phyloP scores from a whole-genome alignment of 2,113 vertebrate species.

The Stictonetta naevosa region DNA sequence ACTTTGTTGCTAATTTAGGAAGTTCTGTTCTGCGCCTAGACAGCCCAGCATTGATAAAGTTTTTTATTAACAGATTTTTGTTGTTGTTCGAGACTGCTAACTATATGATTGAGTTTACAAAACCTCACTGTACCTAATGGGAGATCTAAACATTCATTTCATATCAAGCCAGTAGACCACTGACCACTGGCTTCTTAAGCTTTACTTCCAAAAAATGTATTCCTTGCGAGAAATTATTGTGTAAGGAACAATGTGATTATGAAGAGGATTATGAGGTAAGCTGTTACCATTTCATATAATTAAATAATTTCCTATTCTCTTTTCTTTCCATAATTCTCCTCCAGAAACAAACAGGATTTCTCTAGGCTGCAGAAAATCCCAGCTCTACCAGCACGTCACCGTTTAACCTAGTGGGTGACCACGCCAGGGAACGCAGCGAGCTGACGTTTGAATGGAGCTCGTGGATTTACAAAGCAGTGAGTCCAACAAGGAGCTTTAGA shows the following conservation, averaged over 20 bases:
- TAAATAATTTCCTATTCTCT: not conserved
- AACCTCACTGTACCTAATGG: not conserved
- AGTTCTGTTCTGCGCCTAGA: not conserved
- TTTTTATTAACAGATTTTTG: conserved; percentile 11
- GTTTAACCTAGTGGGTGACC: not conserved
- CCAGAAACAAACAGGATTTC: not conserved
- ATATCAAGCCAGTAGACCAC: not conserved
- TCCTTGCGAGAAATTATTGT: not conserved
- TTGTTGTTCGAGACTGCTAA: conserved; percentile 22
- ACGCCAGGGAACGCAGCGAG: not conserved
- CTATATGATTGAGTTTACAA: conserved; percentile 39
- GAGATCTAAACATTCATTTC: not conserved
- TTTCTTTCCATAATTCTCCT: not conserved
- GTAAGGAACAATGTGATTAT: not conserved
- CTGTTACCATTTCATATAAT: not conserved
- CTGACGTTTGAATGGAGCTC: not conserved
- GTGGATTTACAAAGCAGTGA: not conserved
- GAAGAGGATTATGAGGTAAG: not conserved
- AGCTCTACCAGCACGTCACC: not conserved
- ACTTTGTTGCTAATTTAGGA: not conserved
- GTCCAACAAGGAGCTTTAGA: not conserved
- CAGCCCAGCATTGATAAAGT: not conserved
- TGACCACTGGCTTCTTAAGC: not conserved
- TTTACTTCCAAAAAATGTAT: conserved; percentile 10
- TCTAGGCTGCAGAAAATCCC: not conserved